Conservation (phyloP, 2,797 vertebrate genomes). For the Sebastes baramenuke region DNA sequence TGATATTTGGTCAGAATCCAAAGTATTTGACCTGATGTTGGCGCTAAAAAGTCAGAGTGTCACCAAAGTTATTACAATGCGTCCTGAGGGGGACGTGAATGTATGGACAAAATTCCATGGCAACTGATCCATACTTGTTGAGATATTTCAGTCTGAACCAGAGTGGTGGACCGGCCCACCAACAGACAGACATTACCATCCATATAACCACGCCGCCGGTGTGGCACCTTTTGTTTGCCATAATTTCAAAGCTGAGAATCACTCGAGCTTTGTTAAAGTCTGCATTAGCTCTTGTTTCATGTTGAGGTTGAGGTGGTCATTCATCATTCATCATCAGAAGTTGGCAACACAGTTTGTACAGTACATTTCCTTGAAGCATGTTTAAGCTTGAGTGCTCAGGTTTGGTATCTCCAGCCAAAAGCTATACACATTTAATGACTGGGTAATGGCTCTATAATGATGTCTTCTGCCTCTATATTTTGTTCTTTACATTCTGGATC, state of each 20-base stretch:
- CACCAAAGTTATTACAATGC: neutral
- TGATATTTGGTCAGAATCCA: neutral
- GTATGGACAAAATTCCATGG: neutral
- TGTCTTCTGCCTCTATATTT: constrained; percentile 3
- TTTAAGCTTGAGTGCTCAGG: constrained; percentile 31
- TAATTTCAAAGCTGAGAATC: neutral
- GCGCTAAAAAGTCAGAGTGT: neutral
- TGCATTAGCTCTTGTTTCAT: constrained; percentile 7
- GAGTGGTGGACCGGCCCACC: neutral
- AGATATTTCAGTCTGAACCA: neutral
- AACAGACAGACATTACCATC: neutral
- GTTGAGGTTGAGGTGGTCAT: constrained; percentile 9
- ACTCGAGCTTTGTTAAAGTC: neutral
- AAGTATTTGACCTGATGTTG: neutral
- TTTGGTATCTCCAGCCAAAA: constrained; percentile 24
- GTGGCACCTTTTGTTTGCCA: neutral
- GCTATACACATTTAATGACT: constrained; percentile 43
- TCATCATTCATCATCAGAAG: constrained; percentile 42
- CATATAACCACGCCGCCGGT: neutral
- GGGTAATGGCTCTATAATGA: neutral
- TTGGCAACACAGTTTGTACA: constrained; percentile 38
- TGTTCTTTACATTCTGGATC: constrained; percentile 9
- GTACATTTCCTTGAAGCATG: constrained; percentile 35
- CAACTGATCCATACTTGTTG: neutral
- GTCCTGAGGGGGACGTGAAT: neutral